Evolutionary conservation across 2,113 vertebrate genomes (phyloP).

Genomic region (Antigone vipio): DNA sequence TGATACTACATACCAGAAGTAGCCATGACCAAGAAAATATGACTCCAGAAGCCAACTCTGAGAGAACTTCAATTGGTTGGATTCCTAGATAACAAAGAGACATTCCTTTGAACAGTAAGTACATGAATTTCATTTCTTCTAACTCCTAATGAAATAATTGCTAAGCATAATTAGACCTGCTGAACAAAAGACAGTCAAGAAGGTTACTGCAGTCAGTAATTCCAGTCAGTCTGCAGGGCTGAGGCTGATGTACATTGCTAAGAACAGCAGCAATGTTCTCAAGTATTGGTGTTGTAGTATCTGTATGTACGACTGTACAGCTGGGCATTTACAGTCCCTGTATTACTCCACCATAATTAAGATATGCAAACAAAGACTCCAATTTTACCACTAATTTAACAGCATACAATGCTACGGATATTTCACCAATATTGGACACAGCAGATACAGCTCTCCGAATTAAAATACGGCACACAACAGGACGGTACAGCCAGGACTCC

Average conservation of each 20-base stretch:
- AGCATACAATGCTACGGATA: accelerated
- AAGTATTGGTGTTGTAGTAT: accelerated
- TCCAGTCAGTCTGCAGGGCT: not conserved
- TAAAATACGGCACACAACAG: not conserved
- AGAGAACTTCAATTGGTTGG: not conserved
- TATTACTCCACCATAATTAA: not conserved
- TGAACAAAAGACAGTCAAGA: not conserved
- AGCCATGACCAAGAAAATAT: constrained; percentile 68
- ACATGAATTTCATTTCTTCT: not conserved
- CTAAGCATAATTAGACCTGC: not conserved
- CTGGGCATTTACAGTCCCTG: accelerated
- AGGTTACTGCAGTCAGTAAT: not conserved
- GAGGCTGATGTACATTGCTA: not conserved
- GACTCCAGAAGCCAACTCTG: not conserved
- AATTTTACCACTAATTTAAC: not conserved
- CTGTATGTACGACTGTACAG: accelerated
- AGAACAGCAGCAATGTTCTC: not conserved
- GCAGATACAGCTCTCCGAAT: accelerated
- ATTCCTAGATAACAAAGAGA: constrained; percentile 37
- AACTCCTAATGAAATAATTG: not conserved
- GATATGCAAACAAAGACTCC: not conserved
- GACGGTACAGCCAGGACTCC: not conserved
- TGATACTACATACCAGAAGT: constrained; percentile 75
- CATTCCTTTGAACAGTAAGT: not conserved
- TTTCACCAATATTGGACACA: too few relatives aligned